Evolutionary conservation across 92 coral and sea anemone genomes (phyloP).

Genomic region (Phenganax subtilis): DNA sequence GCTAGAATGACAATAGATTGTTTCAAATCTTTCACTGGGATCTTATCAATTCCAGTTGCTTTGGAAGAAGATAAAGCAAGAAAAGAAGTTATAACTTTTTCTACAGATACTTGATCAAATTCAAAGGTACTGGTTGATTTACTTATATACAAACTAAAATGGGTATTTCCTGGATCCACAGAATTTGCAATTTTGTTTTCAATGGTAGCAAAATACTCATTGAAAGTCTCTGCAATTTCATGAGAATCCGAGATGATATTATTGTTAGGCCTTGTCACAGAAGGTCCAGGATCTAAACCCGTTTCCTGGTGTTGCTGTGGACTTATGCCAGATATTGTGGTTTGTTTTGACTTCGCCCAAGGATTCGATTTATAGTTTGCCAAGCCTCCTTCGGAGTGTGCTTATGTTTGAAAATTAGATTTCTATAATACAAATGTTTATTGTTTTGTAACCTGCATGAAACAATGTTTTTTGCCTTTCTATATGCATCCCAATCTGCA

Average conservation of each 20-base stretch:
- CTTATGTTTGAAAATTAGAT: not conserved
- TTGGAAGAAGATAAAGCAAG: not conserved
- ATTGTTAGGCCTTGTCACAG: not conserved
- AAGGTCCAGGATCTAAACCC: not conserved
- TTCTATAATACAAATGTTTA: not conserved
- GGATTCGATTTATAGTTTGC: slow-evolving; percentile 8
- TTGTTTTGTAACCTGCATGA: not conserved
- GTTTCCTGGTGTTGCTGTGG: not conserved
- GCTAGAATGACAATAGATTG: not conserved
- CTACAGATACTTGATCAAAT: not conserved
- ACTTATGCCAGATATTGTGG: not conserved
- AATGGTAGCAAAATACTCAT: not conserved
- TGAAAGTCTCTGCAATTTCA: not conserved
- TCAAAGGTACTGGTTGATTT: not conserved
- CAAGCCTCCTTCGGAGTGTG: not conserved
- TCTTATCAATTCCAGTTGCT: not conserved
- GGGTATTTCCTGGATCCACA: not conserved
- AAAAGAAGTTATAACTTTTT: not conserved
- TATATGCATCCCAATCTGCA: not conserved
- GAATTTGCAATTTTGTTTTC: not conserved
- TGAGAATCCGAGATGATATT: not conserved
- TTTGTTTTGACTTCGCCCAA: not conserved
- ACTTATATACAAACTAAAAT: not conserved
- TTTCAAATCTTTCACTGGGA: not conserved
- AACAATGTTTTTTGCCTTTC: not conserved